phyloP scores from a whole-genome alignment of 2,888 invertebrate genomes.

The Spilosoma lubricipeda region DNA sequence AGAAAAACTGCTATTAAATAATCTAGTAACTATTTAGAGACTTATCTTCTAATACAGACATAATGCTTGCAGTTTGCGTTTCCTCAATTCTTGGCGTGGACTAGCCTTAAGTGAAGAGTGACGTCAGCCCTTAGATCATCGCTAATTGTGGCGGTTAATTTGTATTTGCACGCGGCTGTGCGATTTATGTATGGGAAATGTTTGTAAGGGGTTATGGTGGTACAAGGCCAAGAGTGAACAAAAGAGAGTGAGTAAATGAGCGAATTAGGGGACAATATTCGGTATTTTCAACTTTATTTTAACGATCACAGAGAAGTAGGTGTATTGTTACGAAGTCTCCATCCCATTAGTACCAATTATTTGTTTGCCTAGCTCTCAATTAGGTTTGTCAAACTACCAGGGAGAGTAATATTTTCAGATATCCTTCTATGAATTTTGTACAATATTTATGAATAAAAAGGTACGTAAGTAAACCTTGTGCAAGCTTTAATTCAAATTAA shows the following conservation, averaged over 20 bases:
- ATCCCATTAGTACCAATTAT: too few species aligned
- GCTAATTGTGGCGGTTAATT: slow-evolving; percentile 51
- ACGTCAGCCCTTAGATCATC: slow-evolving; percentile 58
- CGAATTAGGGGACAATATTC: not conserved
- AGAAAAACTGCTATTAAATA: slow-evolving; percentile 1
- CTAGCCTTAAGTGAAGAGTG: slow-evolving; percentile 24
- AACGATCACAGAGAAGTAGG: not conserved
- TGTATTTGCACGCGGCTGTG: slow-evolving; percentile 34
- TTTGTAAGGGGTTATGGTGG: slow-evolving; percentile 16
- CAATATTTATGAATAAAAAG: too few species aligned
- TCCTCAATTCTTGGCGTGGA: slow-evolving; percentile 16
- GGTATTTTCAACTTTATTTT: not conserved
- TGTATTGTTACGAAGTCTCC: too few species aligned
- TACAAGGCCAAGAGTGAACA: not conserved
- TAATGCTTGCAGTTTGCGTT: slow-evolving; percentile 2
- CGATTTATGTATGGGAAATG: slow-evolving; percentile 25
- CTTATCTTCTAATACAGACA: slow-evolving; percentile 10
- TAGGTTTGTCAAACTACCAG: too few species aligned
- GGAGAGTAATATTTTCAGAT: too few species aligned
- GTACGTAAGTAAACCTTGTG: too few species aligned
- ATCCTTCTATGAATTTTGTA: too few species aligned
- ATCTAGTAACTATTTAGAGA: slow-evolving; percentile 1
- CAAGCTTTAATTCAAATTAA: too few species aligned
- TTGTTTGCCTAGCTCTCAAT: too few species aligned
- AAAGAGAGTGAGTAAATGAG: slow-evolving; percentile 1